Evolutionary conservation across 2,113 vertebrate genomes (phyloP).

Genomic region (Pedetes capensis): DNA sequence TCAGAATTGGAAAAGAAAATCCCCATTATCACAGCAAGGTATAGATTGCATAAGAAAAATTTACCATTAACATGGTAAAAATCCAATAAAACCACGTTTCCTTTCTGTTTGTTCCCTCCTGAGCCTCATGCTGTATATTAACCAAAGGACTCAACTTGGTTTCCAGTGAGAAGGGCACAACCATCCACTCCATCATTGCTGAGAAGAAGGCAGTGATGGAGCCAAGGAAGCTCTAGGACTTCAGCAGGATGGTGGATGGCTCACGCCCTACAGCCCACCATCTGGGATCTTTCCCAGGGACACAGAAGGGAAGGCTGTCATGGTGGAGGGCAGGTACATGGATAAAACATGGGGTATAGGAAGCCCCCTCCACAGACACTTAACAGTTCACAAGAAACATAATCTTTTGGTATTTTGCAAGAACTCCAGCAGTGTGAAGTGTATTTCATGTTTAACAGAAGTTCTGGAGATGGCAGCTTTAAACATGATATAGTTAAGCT

Average conservation of each 20-base stretch:
- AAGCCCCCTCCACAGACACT: background rate
- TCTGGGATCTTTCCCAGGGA: no score
- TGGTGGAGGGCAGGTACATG: background rate
- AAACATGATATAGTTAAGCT: background rate
- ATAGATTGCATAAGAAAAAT: background rate
- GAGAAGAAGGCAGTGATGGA: conserved; percentile 1
- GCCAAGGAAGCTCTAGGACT: background rate
- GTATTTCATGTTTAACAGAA: background rate
- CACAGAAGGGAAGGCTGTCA: background rate
- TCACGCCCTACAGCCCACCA: background rate
- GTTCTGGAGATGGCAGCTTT: conserved; percentile 58
- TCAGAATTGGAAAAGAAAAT: background rate
- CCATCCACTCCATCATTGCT: background rate
- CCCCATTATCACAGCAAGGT: background rate
- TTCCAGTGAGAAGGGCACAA: background rate
- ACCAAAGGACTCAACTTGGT: conserved; percentile 42
- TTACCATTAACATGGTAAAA: background rate
- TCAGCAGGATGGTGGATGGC: background rate
- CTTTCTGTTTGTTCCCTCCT: background rate
- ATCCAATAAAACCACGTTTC: background rate
- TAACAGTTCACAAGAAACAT: background rate
- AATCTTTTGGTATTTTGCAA: conserved; percentile 26
- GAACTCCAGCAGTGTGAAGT: background rate
- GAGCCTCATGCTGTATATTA: conserved; percentile 15
- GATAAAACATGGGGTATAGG: background rate